Conservation (phyloP, 2,888 invertebrate species). For the Tiphia femorata region DNA sequence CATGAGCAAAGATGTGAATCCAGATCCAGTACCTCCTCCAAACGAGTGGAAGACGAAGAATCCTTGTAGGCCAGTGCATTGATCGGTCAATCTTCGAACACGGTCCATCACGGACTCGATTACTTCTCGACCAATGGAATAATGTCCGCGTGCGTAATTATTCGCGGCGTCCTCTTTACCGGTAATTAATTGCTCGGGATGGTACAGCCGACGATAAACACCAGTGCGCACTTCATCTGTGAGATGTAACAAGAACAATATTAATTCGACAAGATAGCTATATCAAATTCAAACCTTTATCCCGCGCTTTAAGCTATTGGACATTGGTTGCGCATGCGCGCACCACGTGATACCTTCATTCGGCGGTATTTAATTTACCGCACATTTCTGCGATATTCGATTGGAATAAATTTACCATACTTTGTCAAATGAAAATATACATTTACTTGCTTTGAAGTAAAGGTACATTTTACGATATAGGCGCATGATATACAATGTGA, state of each 20-base stretch:
- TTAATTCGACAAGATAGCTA: not conserved
- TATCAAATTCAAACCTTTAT: not conserved
- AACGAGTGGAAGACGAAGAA: slow-evolving; percentile 95
- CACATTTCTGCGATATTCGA: not conserved
- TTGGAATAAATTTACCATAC: too few relatives aligned
- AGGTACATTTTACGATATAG: too few relatives aligned
- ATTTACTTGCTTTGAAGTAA: too few relatives aligned
- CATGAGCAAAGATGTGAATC: slow-evolving; percentile 93
- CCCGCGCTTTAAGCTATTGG: too few relatives aligned
- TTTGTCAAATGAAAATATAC: too few relatives aligned
- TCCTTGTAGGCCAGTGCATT: slow-evolving; percentile 88
- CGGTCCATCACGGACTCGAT: slow-evolving; percentile 87
- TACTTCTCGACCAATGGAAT: slow-evolving; percentile 92
- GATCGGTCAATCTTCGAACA: slow-evolving; percentile 85
- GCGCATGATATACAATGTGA: too few relatives aligned
- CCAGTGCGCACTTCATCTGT: slow-evolving; percentile 86
- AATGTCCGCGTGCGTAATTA: slow-evolving; percentile 95
- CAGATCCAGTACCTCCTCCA: slow-evolving; percentile 91
- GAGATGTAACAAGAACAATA: not conserved
- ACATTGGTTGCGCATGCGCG: too few relatives aligned
- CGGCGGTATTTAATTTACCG: too few relatives aligned
- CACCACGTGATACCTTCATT: too few relatives aligned
- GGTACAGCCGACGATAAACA: slow-evolving; percentile 86
- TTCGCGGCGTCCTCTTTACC: slow-evolving; percentile 95
- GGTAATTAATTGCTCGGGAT: slow-evolving; percentile 92